Evolutionary conservation across 2,888 invertebrate genomes (phyloP).

Genomic region (Sphaerophoria taeniata): DNA sequence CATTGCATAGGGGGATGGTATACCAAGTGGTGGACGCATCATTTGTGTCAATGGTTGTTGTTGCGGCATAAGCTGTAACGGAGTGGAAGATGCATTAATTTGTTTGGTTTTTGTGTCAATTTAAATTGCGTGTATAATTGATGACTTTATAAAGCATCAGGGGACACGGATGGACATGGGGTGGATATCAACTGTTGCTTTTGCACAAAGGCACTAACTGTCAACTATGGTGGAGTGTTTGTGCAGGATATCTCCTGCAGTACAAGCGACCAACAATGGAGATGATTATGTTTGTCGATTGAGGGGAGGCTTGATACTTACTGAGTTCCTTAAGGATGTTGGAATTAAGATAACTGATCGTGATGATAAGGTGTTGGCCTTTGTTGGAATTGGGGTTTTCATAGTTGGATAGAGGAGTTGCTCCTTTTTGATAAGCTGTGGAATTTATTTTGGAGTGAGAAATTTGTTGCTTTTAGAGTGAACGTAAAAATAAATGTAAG

Average conservation of each 20-base stretch:
- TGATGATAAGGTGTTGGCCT: conserved; percentile 72
- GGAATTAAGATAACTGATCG: conserved; percentile 81
- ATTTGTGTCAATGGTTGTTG: conserved; percentile 75
- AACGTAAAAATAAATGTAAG: too few relatives aligned
- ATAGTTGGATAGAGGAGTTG: conserved; percentile 61
- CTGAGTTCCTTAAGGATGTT: conserved; percentile 77
- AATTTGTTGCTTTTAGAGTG: not conserved
- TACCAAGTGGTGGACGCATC: conserved; percentile 64
- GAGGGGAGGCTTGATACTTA: conserved; percentile 52
- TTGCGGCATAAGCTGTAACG: conserved; percentile 76
- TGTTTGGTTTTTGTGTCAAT: conserved; percentile 70
- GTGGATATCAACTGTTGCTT: conserved; percentile 41
- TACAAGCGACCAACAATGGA: conserved; percentile 7
- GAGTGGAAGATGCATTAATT: conserved; percentile 67
- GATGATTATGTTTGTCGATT: not conserved
- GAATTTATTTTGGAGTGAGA: conserved; percentile 16
- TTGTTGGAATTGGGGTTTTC: conserved; percentile 36
- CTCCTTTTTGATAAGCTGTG: conserved; percentile 59
- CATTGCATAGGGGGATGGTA: conserved; percentile 66
- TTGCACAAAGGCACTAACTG: conserved; percentile 45
- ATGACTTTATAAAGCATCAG: conserved; percentile 10
- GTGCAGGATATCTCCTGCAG: conserved; percentile 7
- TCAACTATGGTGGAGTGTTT: conserved; percentile 7
- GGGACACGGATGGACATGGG: conserved; percentile 7
- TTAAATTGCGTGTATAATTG: conserved; percentile 62